A percentile compares a stretch with the other conserved stretches of the same genome.
phyloP scores from a whole-genome alignment of 2,113 vertebrate genomes.

The Corythoichthys haematopterus region DNA sequence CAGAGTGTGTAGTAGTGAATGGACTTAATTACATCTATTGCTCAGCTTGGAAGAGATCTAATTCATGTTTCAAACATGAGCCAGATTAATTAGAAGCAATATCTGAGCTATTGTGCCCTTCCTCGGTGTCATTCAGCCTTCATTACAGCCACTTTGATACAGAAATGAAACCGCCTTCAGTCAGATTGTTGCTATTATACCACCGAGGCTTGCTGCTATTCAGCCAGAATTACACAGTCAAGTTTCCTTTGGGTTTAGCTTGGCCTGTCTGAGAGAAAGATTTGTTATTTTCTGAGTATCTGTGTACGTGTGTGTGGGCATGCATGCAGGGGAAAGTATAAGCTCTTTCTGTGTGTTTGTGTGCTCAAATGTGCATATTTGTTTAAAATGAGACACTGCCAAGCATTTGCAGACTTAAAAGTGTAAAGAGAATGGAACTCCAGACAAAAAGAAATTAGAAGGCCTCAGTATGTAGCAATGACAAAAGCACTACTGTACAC shows the following conservation, averaged over 20 bases:
- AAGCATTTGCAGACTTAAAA: constrained; percentile 15
- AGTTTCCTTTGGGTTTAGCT: constrained; percentile 42
- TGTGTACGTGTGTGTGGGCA: constrained; percentile 1
- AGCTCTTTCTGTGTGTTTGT: constrained; percentile 6
- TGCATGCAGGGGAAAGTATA: constrained; percentile 16
- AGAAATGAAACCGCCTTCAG: constrained; percentile 60
- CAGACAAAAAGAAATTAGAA: not conserved
- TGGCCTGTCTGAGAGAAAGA: constrained; percentile 33
- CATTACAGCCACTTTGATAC: constrained; percentile 64
- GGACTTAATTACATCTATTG: constrained; percentile 47
- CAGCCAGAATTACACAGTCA: constrained; percentile 50
- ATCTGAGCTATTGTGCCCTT: constrained; percentile 58
- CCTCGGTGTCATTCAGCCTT: constrained; percentile 62
- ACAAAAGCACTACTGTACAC: not conserved
- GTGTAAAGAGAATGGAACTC: not conserved
- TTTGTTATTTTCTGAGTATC: constrained; percentile 32
- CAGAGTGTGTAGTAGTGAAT: constrained; percentile 20
- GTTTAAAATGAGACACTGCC: constrained; percentile 14
- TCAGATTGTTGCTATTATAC: constrained; percentile 55
- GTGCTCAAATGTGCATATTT: constrained; percentile 8
- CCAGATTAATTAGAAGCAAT: constrained; percentile 64
- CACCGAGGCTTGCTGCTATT: constrained; percentile 43
- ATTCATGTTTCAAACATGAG: constrained; percentile 58
- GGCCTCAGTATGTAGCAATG: not conserved
- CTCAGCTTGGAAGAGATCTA: constrained; percentile 49